A percentile compares a stretch with the other conserved stretches of the same genome.
Evolutionary conservation across 2,888 invertebrate genomes (phyloP).

Genomic region (Metellina segmentata): DNA sequence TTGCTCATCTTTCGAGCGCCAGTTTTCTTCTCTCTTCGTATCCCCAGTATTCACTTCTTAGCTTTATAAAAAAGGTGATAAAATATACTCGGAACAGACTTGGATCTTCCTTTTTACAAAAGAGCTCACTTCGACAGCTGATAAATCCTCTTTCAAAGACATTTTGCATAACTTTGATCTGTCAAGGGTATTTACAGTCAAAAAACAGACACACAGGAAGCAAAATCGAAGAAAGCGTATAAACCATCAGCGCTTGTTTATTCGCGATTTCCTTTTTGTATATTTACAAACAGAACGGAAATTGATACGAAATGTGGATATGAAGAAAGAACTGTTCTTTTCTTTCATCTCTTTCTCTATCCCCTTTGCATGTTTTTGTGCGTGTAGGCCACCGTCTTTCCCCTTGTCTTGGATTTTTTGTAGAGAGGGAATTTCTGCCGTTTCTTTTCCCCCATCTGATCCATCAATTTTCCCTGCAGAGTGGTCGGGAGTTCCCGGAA

Average conservation of each 20-base stretch:
- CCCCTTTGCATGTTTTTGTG: constrained; percentile 56
- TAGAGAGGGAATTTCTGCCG: background rate
- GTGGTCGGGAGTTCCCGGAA: constrained; percentile 53
- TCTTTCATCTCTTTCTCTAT: constrained; percentile 14
- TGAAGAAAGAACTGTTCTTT: constrained; percentile 30
- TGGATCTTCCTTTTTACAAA: background rate
- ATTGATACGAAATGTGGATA: constrained; percentile 44
- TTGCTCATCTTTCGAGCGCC: background rate
- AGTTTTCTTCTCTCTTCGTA: background rate
- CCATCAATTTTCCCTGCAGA: constrained; percentile 75
- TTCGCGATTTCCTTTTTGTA: constrained; percentile 4
- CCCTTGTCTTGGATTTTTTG: background rate
- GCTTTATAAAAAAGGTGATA: constrained; percentile 6
- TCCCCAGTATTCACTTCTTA: background rate
- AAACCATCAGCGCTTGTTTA: constrained; percentile 43
- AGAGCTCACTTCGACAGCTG: background rate
- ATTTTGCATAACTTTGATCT: constrained; percentile 64
- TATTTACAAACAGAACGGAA: constrained; percentile 43
- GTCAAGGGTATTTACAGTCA: constrained; percentile 44
- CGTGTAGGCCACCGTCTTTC: constrained; percentile 31
- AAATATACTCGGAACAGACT: background rate
- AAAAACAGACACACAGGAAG: constrained; percentile 43
- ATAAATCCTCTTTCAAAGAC: constrained; percentile 39
- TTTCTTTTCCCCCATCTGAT: constrained; percentile 51
- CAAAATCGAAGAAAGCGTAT: constrained; percentile 60